Evolutionary conservation across 2,113 vertebrate genomes (phyloP).

Genomic region (Phycodurus eques): DNA sequence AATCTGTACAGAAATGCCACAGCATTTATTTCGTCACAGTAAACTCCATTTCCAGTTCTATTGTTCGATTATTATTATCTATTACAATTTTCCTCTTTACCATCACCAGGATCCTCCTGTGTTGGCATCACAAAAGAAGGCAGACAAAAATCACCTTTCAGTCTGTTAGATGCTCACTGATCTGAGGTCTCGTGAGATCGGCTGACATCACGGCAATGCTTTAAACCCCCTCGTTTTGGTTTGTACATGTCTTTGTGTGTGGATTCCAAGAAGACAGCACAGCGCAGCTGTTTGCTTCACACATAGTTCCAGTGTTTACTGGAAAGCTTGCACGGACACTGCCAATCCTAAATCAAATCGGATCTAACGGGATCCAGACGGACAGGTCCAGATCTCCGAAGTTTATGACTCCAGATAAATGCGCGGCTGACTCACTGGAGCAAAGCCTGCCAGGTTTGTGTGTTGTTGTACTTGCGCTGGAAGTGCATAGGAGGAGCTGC

Average conservation of each 20-base stretch:
- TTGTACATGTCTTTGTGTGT: not conserved
- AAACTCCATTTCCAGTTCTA: no score
- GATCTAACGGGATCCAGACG: slow-evolving; percentile 50
- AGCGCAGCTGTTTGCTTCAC: slow-evolving; percentile 1
- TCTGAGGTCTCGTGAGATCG: not conserved
- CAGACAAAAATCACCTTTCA: not conserved
- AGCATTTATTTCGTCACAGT: no score
- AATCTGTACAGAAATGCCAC: no score
- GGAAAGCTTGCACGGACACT: slow-evolving; percentile 17
- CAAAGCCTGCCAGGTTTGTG: slow-evolving; percentile 42
- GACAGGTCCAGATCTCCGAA: slow-evolving; percentile 29
- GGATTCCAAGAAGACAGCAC: not conserved
- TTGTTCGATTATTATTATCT: no score
- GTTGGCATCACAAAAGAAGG: no score
- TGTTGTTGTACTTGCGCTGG: slow-evolving; percentile 46
- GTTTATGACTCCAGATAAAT: slow-evolving; percentile 56
- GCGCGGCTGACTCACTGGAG: slow-evolving; percentile 41
- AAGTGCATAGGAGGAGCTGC: slow-evolving; percentile 49
- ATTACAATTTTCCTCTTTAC: no score
- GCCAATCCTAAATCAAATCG: slow-evolving; percentile 42
- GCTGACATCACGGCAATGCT: not conserved
- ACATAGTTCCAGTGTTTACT: not conserved
- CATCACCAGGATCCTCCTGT: no score
- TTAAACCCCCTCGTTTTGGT: not conserved
- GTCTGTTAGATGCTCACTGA: not conserved